phyloP scores from a whole-genome alignment of 1,140 invertebrate species.

The Drosophila parvula region DNA sequence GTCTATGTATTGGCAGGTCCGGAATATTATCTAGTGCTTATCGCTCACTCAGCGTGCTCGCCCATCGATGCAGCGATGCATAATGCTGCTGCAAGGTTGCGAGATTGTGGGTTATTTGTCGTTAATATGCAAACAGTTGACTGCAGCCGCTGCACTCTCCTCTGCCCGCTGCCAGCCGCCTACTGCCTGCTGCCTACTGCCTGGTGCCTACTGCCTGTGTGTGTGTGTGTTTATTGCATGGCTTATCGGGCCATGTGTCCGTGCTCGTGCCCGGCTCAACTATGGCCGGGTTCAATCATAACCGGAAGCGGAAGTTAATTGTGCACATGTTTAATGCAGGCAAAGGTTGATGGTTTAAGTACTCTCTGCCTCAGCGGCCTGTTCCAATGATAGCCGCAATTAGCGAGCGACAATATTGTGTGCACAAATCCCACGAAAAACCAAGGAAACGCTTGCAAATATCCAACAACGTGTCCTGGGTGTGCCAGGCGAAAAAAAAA shows the following conservation, averaged over 20 bases:
- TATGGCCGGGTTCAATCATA: conserved; percentile 61
- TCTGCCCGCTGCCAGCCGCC: not conserved
- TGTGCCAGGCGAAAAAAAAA: conserved; percentile 8
- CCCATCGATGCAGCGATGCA: conserved; percentile 41
- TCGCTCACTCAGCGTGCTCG: conserved; percentile 52
- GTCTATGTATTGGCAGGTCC: conserved; percentile 30
- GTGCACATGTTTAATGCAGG: conserved; percentile 63
- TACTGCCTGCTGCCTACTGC: too few species aligned
- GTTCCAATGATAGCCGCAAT: conserved; percentile 49
- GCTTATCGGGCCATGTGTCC: conserved; percentile 7
- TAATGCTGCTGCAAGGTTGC: conserved; percentile 47
- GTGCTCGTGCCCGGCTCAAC: conserved; percentile 27
- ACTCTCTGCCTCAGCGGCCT: not conserved
- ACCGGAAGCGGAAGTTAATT: conserved; percentile 80
- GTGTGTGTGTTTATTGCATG: conserved; percentile 9
- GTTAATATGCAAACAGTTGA: conserved; percentile 81
- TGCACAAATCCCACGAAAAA: conserved; percentile 19
- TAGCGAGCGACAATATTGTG: conserved; percentile 47
- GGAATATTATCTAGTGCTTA: conserved; percentile 74
- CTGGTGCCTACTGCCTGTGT: too few species aligned
- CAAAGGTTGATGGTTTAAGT: conserved; percentile 29
- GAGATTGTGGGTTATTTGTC: conserved; percentile 70
- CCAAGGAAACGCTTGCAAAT: conserved; percentile 13
- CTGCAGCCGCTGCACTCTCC: conserved; percentile 32
- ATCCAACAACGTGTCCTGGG: conserved; percentile 32